Conservation (phyloP, 1,140 invertebrate genomes). For the Lysiphlebus fabarum region DNA sequence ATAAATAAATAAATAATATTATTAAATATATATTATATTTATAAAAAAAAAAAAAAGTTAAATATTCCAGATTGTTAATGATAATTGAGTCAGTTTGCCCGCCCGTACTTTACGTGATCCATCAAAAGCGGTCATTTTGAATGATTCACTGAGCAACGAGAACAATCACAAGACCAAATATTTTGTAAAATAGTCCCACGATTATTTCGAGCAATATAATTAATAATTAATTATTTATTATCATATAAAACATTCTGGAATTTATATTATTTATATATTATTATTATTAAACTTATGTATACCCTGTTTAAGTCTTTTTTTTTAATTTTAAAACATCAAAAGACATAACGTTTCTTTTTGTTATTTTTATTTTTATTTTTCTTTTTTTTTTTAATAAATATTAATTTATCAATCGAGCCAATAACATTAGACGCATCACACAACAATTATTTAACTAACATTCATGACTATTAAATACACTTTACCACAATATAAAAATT, state of each 20-base stretch:
- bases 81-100: constrained; percentile 27
- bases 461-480: too few species aligned
- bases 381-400: too few species aligned
- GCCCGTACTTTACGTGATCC: constrained; percentile 41
- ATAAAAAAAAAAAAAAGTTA: constrained; percentile 7
- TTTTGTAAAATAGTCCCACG: constrained; percentile 20
- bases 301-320: constrained; percentile 41
- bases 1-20: constrained; percentile 11
- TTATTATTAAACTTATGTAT: constrained; percentile 28
- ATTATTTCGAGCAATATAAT: constrained; percentile 38
- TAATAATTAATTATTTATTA: constrained; percentile 7
- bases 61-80: background rate
- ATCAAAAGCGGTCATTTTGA: constrained; percentile 52
- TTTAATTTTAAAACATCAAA: too few species aligned
- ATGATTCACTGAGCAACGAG: constrained; percentile 38
- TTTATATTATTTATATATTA: too few species aligned
- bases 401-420: too few species aligned
- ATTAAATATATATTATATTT: constrained; percentile 7
- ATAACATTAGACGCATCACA: too few species aligned
- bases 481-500: too few species aligned
- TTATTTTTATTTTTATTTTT: too few species aligned
- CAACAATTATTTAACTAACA: too few species aligned
- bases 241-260: background rate
- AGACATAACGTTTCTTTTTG: too few species aligned
- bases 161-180: constrained; percentile 36